Base-by-base conservation (phyloP, 2,888 invertebrate species). In the Teleiodes luculella region DNA sequence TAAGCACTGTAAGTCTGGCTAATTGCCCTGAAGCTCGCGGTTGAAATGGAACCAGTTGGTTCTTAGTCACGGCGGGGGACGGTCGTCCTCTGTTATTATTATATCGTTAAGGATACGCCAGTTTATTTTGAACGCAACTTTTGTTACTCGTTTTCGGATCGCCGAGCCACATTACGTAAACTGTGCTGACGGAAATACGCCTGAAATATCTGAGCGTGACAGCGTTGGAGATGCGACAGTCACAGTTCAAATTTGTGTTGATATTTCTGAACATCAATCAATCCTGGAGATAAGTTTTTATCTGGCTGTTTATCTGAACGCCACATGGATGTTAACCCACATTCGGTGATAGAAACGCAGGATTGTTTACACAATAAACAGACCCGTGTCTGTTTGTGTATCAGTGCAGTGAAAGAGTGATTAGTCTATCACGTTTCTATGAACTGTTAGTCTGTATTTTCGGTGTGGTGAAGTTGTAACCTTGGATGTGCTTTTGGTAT, bases 41-140 rank as follows among this genome's bases (percentile, higher is more conserved):
- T 24, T 78, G 86, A 87, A 85, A 64, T 74, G 65, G 39, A 8
- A 41, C 11, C 39, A 41, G 39, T 41, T 41, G 18, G 18, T 41
- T 41, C 67, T 68, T 62, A 67, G 68, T 74, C 70, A 68, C 69
- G 71, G 73, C 57, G 59, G 65, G 63, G 66, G 62, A 62, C 77
- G 78, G 74, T 71, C 80, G 84, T 64, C 62, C 56, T 56, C 64
- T 68, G 67, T 68, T n/a, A n/a, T 74, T 69, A 64, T 73, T 65
- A 67, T 63, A 66, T 70, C 70, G 68, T 69, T 65, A 78, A 80
- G 76, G 80, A 78, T 80, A 73, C 70, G 64, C 61, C 66, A 60
- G 78, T 74, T 80, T 86, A 86, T 87, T 87, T 72, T 65, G 74
- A 79, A 76, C 57, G 56, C 61, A 67, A 69, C 62, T 82, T 78